Percentiles rank a stretch among this genome's conserved stretches.
phyloP scores from a whole-genome alignment of 2,113 vertebrate genomes.

The Alligator sinensis region DNA sequence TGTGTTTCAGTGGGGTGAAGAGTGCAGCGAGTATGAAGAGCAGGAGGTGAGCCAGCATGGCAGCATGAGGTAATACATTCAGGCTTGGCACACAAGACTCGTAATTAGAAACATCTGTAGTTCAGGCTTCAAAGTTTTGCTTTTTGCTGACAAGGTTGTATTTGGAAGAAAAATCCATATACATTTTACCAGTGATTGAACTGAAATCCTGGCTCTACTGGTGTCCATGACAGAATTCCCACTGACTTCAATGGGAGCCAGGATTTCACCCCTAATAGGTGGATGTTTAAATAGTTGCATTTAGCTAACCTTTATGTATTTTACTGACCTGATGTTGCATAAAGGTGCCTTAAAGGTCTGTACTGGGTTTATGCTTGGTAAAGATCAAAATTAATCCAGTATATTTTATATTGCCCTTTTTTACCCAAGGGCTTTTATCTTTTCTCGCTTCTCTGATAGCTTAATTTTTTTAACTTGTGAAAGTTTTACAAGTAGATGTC shows the following conservation, averaged over 20 bases:
- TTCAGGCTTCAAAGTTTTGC: slow-evolving; percentile 60
- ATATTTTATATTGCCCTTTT: neutral
- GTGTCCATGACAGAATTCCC: slow-evolving; percentile 8
- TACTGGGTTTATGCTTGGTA: neutral
- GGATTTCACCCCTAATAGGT: neutral
- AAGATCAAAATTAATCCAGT: neutral
- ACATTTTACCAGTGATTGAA: slow-evolving; percentile 8
- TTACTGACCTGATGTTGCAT: neutral
- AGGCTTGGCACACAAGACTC: slow-evolving; percentile 42
- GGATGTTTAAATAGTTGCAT: neutral
- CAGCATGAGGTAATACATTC: slow-evolving; percentile 74
- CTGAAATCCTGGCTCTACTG: neutral
- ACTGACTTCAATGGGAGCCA: neutral
- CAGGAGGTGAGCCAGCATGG: slow-evolving; percentile 58
- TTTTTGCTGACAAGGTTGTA: slow-evolving; percentile 47
- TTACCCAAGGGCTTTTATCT: neutral
- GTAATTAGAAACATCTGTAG: slow-evolving; percentile 76
- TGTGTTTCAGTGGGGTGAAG: slow-evolving; percentile 57
- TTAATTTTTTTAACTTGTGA: neutral
- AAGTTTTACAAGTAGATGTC: neutral
- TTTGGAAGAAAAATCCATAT: slow-evolving; percentile 26
- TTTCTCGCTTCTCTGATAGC: neutral
- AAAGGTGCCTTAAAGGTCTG: neutral
- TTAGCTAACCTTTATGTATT: neutral
- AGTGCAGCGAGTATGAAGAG: slow-evolving; percentile 57